Conservation (phyloP, 2,888 invertebrate species). For the Tortricodes alternella region DNA sequence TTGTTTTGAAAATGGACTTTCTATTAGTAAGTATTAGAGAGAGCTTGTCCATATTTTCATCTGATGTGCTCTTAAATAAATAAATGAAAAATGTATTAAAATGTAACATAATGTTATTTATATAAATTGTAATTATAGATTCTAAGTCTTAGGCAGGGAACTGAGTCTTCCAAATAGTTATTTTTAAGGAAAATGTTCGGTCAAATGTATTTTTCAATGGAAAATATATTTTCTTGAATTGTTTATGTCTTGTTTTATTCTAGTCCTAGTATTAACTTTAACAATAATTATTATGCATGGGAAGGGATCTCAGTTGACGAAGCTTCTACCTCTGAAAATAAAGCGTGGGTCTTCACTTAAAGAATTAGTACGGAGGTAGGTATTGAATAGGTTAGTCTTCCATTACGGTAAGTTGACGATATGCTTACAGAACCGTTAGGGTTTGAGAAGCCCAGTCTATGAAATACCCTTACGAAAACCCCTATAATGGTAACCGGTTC, state of each 20-base stretch:
- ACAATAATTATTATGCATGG: not conserved
- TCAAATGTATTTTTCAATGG: constrained; percentile 37
- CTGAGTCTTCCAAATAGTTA: constrained; percentile 44
- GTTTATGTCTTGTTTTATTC: constrained; percentile 30
- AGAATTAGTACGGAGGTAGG: no score
- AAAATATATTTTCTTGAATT: constrained; percentile 44
- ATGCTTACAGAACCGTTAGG: no score
- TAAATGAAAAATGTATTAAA: constrained; percentile 13
- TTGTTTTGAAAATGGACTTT: no score
- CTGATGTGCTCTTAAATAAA: not conserved
- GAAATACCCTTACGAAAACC: no score
- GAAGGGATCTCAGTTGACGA: no score
- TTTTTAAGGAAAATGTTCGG: constrained; percentile 33
- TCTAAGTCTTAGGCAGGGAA: constrained; percentile 36
- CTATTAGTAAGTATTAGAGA: no score
- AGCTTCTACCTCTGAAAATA: not conserved
- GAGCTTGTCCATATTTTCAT: no score
- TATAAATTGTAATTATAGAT: constrained; percentile 24
- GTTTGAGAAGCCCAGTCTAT: no score
- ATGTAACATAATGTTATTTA: constrained; percentile 17
- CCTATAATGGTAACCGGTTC: no score
- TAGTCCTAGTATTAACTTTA: not conserved
- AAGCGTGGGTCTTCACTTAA: no score
- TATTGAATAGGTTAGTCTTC: no score
- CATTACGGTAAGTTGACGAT: no score